Evolutionary conservation across 37 sponge, comb jelly and placozoan species (phyloP).

Genomic region (Oopsacas minuta): DNA sequence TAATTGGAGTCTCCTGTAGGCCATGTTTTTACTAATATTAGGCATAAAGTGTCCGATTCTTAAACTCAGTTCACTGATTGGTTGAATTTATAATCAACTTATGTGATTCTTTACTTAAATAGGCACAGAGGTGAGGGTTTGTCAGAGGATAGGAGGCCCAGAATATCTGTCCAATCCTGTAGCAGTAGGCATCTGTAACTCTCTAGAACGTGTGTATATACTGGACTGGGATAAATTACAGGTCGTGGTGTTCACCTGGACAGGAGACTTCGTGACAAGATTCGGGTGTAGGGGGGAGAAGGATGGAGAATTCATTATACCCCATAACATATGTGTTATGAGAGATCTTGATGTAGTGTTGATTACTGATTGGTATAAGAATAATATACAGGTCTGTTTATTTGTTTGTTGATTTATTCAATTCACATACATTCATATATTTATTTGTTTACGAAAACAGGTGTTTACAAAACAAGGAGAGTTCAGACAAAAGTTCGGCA

Average conservation of each 20-base stretch:
- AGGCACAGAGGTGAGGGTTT: slow-evolving; percentile 2
- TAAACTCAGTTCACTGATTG: too few species aligned
- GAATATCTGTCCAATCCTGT: background rate
- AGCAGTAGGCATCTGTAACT: background rate
- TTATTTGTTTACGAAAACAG: too few species aligned
- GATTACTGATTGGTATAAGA: background rate
- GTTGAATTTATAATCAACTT: too few species aligned
- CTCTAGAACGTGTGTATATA: background rate
- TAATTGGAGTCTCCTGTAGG: too few species aligned
- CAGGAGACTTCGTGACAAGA: slow-evolving; percentile 1
- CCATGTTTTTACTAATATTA: too few species aligned
- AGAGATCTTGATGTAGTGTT: background rate
- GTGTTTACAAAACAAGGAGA: slow-evolving; percentile 15
- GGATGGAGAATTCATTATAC: slow-evolving; percentile 11
- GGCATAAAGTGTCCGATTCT: too few species aligned
- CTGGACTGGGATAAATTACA: slow-evolving; percentile 11
- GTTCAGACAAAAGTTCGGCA: background rate
- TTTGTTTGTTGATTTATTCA: background rate
- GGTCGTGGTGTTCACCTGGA: slow-evolving; percentile 15
- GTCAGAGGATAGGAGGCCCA: background rate
- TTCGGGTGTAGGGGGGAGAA: slow-evolving; percentile 3
- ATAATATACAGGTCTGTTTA: background rate
- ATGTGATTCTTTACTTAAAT: too few species aligned
- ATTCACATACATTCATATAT: too few species aligned
- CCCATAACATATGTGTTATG: background rate